Evolutionary conservation across 1,140 invertebrate species (phyloP).

Genomic region (Antheraea mylitta): DNA sequence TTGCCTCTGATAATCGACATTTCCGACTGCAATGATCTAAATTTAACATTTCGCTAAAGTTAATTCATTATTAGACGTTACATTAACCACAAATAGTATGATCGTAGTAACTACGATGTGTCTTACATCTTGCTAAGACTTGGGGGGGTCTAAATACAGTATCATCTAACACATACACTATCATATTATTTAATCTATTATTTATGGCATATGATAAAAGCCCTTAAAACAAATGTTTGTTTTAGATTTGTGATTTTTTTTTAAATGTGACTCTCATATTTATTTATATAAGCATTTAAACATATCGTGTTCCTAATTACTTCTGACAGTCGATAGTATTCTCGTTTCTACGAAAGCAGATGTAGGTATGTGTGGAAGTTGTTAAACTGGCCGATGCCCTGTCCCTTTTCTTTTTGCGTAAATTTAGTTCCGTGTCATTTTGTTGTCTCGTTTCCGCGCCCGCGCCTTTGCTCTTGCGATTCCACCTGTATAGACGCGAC

Average conservation of each 20-base stretch:
- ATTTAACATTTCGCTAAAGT: too few relatives aligned
- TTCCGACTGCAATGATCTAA: too few relatives aligned
- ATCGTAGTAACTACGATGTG: too few relatives aligned
- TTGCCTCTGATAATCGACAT: too few relatives aligned
- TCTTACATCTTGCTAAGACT: too few relatives aligned
- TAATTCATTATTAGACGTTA: too few relatives aligned
- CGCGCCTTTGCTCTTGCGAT: conserved; percentile 34
- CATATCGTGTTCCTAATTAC: conserved; percentile 42
- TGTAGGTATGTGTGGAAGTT: conserved; percentile 48
- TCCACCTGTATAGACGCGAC: conserved; percentile 58
- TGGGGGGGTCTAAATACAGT: too few relatives aligned
- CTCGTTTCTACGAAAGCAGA: conserved; percentile 57
- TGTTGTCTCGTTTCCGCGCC: conserved; percentile 35
- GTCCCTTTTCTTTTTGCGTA: conserved; percentile 57
- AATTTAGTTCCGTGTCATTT: conserved; percentile 41
- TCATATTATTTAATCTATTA: too few relatives aligned
- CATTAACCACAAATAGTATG: too few relatives aligned
- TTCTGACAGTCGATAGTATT: conserved; percentile 44
- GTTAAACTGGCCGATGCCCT: conserved; percentile 44
- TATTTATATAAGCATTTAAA: conserved; percentile 13
- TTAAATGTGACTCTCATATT: neutral
- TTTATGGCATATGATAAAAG: too few relatives aligned
- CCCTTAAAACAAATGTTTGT: too few relatives aligned
- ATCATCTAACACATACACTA: too few relatives aligned
- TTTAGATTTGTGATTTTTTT: neutral